phyloP scores from a whole-genome alignment of 2,888 invertebrate genomes.

The Calameuta filiformis region DNA sequence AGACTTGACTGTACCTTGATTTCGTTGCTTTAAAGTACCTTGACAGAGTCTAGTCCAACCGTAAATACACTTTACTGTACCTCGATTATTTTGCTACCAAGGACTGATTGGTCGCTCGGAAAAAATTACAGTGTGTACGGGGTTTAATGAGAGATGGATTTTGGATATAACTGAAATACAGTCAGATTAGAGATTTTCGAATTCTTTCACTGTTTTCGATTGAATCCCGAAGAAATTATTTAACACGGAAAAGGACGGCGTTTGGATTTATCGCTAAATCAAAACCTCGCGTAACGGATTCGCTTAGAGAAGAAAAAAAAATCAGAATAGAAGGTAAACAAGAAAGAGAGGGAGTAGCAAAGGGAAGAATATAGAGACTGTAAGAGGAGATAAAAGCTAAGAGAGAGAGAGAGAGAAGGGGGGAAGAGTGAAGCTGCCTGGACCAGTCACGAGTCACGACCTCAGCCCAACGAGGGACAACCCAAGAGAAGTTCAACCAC shows the following conservation, averaged over 20 bases:
- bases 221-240: neutral
- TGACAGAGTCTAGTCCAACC: no score
- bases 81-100: no score
- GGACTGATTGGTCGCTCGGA: neutral
- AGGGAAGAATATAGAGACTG: conserved; percentile 4
- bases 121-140: neutral
- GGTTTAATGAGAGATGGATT: neutral
- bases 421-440: neutral
- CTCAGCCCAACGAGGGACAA: conserved; percentile 19
- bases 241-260: neutral
- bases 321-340: neutral
- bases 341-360: conserved; percentile 3
- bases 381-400: neutral
- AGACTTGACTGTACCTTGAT: no score
- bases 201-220: neutral
- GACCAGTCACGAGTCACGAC: conserved; percentile 23
- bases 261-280: neutral
- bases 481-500: conserved; percentile 29
- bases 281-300: neutral
- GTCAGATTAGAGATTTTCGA: neutral
- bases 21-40: no score
- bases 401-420: neutral
- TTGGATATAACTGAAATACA: neutral
- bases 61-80: no score
- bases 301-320: neutral